Base-by-base conservation (phyloP, 1,140 invertebrate species). In the Protaetia brevitarsis region DNA sequence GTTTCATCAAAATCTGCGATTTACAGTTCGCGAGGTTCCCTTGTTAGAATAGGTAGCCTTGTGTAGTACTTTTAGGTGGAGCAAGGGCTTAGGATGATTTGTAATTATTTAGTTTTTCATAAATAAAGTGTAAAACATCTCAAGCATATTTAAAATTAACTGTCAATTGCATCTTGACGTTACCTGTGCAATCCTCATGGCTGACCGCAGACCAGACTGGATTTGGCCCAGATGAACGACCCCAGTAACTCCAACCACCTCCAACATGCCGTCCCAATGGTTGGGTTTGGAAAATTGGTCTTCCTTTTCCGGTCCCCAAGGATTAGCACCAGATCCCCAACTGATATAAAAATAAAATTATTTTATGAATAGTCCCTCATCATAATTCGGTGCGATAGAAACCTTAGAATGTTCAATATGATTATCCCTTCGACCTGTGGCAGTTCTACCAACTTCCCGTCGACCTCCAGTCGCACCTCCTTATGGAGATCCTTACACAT, bases 301-400 rank as follows among this genome's bases (percentile, higher is more conserved):
- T 79, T 99, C 97, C 81, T 94, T 96, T 79, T 98, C 96, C 51
- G 93, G 92, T 66, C 98, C 98, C 98, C 98, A 99, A n/a, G 96
- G 96, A 86, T 99, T 99, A 29, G 97, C 96, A 67, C 98, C 98
- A 58, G 96, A 97, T 60, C 96, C 98, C 97, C 97, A 99, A 82
- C 95, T 97, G 74, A 26, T n/a, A n/a, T 59, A 26, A 10, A 2
- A 51, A 7, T 10, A 8, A 27, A 59, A 29, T 58, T 27, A 28
- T 27, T 7, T 5, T 28, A 28, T 58, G 11, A 58, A 58, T 21
- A 45, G 51, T 19, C 10, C 51, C 51, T n/a, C 3, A 5, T 19
- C 16, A 4, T 3, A 45, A 34, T 61, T 28, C n/a, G 7, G 5
- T 21, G 56, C 7, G 8, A 36, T 8, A 66, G 36, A 66, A 81